phyloP scores from a whole-genome alignment of 2,113 vertebrate genomes.

The Rhadina sibilatrix region DNA sequence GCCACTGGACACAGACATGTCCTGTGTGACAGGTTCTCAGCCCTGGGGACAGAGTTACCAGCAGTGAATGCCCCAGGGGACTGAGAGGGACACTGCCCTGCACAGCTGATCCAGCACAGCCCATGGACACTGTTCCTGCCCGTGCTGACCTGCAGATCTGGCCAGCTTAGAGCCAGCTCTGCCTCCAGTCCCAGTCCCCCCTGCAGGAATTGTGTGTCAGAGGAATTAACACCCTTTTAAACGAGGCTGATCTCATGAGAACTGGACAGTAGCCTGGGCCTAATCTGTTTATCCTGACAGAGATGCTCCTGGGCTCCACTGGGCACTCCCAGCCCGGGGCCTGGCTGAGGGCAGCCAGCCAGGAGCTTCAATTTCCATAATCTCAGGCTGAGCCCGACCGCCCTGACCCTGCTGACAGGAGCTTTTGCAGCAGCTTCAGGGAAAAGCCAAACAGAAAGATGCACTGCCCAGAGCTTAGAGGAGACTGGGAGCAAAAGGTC shows the following conservation, averaged over 20 bases:
- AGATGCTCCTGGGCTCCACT: not conserved
- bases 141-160: conserved; percentile 48
- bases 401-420: conserved; percentile 40
- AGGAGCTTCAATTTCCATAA: conserved; percentile 22
- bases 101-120: not conserved
- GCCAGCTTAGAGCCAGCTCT: not conserved
- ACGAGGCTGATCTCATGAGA: conserved; percentile 68
- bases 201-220: not conserved
- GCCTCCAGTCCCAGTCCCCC: not conserved
- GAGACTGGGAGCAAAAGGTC: not conserved
- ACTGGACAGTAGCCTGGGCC: conserved; percentile 47
- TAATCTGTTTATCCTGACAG: conserved; percentile 67
- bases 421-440: conserved; percentile 14
- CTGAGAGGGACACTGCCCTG: not conserved
- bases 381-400: not conserved
- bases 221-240: conserved; percentile 49
- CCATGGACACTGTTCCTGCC: not conserved
- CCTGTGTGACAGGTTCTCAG: rapidly evolving
- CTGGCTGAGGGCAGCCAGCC: not conserved
- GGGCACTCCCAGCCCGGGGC: rapidly evolving
- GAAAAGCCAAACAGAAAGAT: not conserved
- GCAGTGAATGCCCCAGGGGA: not conserved
- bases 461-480: not conserved
- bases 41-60: not conserved
- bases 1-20: not conserved